Evolutionary conservation across 2,113 vertebrate genomes (phyloP).

Genomic region (Polypterus senegalus): DNA sequence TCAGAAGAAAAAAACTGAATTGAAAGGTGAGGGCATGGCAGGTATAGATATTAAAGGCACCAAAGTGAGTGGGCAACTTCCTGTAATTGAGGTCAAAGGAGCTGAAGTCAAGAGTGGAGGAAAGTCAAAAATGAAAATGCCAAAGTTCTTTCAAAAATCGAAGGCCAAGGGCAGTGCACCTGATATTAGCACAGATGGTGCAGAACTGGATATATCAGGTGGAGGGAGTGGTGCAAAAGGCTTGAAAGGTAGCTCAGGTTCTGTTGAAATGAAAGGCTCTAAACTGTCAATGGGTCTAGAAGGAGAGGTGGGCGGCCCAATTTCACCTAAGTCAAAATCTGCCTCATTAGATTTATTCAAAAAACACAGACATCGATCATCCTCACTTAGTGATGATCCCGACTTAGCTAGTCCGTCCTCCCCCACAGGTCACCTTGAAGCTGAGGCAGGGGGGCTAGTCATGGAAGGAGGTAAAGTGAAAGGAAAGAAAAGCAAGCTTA

Average conservation of each 20-base stretch:
- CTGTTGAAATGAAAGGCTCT: constrained; percentile 35
- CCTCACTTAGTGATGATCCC: constrained; percentile 70
- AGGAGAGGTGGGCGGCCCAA: constrained; percentile 30
- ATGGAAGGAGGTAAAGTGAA: constrained; percentile 44
- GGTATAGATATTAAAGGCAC: constrained; percentile 25
- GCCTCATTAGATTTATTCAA: constrained; percentile 70
- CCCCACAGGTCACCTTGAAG: constrained; percentile 49
- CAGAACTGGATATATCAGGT: constrained; percentile 36
- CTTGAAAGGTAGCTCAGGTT: constrained; percentile 58
- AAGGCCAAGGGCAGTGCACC: constrained; percentile 59
- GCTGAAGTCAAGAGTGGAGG: constrained; percentile 45
- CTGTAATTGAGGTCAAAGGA: constrained; percentile 46
- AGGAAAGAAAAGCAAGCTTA: constrained; percentile 62
- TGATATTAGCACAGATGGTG: constrained; percentile 32
- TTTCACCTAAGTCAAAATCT: constrained; percentile 60
- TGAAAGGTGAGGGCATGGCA: constrained; percentile 19
- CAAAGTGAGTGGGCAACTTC: constrained; percentile 24
- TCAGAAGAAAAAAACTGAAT: background rate
- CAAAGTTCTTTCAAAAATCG: constrained; percentile 75
- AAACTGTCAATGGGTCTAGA: constrained; percentile 32
- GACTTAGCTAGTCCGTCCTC: constrained; percentile 47
- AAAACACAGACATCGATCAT: constrained; percentile 64
- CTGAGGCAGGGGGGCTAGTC: constrained; percentile 50
- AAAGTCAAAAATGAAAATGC: constrained; percentile 77
- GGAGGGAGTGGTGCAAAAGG: constrained; percentile 53